Percentiles rank a stretch among this genome's conserved stretches.
Evolutionary conservation across 2,113 vertebrate genomes (phyloP).

Genomic region (Tychaedon coryphoeus): DNA sequence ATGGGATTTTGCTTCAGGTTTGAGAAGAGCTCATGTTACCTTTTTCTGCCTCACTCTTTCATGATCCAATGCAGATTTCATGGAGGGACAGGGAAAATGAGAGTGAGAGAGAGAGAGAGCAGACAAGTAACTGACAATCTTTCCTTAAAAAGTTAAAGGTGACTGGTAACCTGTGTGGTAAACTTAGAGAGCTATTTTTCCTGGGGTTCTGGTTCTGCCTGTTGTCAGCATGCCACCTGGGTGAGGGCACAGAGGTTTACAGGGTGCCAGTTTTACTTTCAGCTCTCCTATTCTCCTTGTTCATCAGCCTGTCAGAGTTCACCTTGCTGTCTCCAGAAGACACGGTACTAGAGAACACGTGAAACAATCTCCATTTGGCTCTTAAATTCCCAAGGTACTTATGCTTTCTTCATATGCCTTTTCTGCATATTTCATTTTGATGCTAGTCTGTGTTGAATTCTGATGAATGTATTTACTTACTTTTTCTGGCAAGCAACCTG

Average conservation of each 20-base stretch:
- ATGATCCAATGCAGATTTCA: background rate
- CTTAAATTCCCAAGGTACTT: background rate
- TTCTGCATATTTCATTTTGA: background rate
- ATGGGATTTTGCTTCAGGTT: background rate
- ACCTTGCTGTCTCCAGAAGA: background rate
- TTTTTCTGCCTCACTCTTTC: background rate
- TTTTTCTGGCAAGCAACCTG: conserved; percentile 19
- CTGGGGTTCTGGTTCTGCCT: background rate
- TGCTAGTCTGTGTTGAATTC: background rate
- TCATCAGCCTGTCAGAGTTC: background rate
- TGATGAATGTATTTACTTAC: conserved; percentile 40
- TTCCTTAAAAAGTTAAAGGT: background rate
- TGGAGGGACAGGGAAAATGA: background rate
- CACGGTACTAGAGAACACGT: background rate
- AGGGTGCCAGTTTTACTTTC: background rate
- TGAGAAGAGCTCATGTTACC: background rate
- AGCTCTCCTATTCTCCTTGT: background rate
- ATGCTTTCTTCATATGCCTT: background rate
- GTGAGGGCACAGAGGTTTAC: background rate
- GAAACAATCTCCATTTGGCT: background rate
- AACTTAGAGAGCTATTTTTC: background rate
- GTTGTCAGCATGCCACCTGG: background rate
- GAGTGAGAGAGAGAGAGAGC: background rate
- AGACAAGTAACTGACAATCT: background rate
- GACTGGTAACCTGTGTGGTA: background rate